Percentiles rank a stretch among this genome's conserved stretches.
These are phyloP conservation scores for Rhagonycha fulva DNA, from an alignment of 2,888 invertebrate species.

Conservation along the genomic window DNA sequence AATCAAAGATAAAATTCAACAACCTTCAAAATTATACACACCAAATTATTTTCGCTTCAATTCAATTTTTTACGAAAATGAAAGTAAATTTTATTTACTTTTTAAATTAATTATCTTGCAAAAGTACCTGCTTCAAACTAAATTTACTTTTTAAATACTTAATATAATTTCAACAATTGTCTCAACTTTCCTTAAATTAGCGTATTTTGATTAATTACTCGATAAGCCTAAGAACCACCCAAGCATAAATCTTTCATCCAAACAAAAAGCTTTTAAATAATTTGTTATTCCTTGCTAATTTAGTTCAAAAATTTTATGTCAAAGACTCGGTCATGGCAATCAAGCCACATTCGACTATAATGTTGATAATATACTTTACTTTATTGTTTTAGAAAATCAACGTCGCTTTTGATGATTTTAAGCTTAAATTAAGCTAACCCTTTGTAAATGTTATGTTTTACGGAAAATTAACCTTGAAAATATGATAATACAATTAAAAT, in stretches of 20 bases:
- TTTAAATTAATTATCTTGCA: background rate
- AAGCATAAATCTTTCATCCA: slow-evolving; percentile 14
- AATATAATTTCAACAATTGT: slow-evolving; percentile 12
- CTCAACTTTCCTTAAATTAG: slow-evolving; percentile 10
- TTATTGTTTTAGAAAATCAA: slow-evolving; percentile 8
- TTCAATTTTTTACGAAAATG: background rate
- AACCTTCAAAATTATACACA: background rate
- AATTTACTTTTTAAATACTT: slow-evolving; percentile 7
- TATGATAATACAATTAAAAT: slow-evolving; percentile 10
- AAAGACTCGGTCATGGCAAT: background rate
- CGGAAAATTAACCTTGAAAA: slow-evolving; percentile 10
- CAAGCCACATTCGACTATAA: background rate
- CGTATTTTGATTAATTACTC: slow-evolving; percentile 19
- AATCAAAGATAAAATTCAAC: background rate
- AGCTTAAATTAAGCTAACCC: background rate
- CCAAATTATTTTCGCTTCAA: background rate
- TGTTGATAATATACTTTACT: background rate
- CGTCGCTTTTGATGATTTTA: background rate
- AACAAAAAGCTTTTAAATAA: slow-evolving; percentile 25
- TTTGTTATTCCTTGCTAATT: slow-evolving; percentile 9
- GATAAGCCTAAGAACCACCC: slow-evolving; percentile 7
- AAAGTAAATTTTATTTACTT: background rate
- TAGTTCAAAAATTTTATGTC: slow-evolving; percentile 6
- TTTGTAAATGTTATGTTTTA: background rate
- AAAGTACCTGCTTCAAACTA: slow-evolving; percentile 1